Base-by-base conservation (phyloP, 2,797 vertebrate species). In the Micropoecilia bifurca region DNA sequence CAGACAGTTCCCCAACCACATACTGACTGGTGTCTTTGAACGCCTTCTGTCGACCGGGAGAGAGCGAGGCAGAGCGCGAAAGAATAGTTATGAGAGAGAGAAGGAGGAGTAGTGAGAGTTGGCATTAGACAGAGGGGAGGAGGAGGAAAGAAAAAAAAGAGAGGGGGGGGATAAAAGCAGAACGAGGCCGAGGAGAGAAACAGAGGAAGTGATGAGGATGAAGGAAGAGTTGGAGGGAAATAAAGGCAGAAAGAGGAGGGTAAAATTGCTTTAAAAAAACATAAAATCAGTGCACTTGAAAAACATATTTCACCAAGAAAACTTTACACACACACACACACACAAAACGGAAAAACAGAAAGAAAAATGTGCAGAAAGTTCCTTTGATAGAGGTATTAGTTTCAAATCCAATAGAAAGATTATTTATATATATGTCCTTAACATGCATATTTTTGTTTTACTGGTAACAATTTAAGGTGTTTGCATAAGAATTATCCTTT, bases 21-120 rank as follows among this genome's bases (percentile, higher is more conserved):
- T 99, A 99, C 97, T 99, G 98, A 97, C 98, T 99, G 97, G 98
- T 98, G 98, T 99, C 98, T 99, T 98, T 99, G 97, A 99, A 99
- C 95, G 97, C 98, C 96, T 98, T 98, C 97, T 98, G 97, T 96
- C 96, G 94, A 94, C 96, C 96, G 96, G 97, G 95, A 97, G 96
- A 71, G 95, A 79, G 80, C 45, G 79, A 72, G 85, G 50, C 80
- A 73, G 77, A 74, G 85, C 43, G 43, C 78, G 81, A 73, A 61
- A 76, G 77, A 81, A 73, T 16, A 63, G 78, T 75, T 80, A 79
- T 28, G 69, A 79, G 79, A 82, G 76, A 30, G 83, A 87, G 85
- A 78, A 85, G 75, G 81, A 85, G 81, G 83, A 90, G 84, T 80
- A 75, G 83, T 86, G 95, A 80, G 73, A 88, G 88, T 91, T 28